These are phyloP conservation scores for Emydoidea blandingii DNA, from an alignment of 2,797 vertebrate genomes.

Conservation along the genomic window DNA sequence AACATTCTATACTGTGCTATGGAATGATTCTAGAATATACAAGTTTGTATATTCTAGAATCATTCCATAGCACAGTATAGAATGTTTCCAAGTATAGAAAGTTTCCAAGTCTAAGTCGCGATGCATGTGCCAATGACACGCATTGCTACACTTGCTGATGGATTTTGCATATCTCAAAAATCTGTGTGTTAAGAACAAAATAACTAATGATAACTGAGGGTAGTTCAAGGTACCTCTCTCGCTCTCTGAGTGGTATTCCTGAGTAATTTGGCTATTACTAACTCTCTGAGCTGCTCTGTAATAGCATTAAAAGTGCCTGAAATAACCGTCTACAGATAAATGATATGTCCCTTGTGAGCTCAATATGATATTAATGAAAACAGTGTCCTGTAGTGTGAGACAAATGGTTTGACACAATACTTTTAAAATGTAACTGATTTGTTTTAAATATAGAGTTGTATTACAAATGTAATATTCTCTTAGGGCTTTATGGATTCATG, in stretches of 20 bases:
- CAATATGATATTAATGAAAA: background rate
- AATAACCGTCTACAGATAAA: background rate
- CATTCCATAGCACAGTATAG: no score
- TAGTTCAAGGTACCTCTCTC: background rate
- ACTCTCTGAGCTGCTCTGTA: background rate
- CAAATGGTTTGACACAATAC: background rate
- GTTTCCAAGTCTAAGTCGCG: background rate
- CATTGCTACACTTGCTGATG: background rate
- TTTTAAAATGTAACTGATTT: constrained; percentile 51
- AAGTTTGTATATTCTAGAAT: no score
- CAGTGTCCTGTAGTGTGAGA: background rate
- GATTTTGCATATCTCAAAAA: background rate
- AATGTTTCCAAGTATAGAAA: no score
- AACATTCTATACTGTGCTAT: background rate
- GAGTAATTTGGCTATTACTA: background rate
- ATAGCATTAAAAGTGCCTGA: background rate
- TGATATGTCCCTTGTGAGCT: background rate
- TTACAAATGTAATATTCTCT: constrained; percentile 34
- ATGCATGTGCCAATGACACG: background rate
- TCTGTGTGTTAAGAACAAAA: background rate
- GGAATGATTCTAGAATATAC: background rate
- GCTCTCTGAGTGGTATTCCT: background rate
- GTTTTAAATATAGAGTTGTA: constrained; percentile 42
- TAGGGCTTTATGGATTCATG: constrained; percentile 6
- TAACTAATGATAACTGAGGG: background rate